Evolutionary conservation across 2,888 invertebrate genomes (phyloP), one percentile per base, ranked within the genome.

Genomic region (Microctonus aethiopoides): DNA sequence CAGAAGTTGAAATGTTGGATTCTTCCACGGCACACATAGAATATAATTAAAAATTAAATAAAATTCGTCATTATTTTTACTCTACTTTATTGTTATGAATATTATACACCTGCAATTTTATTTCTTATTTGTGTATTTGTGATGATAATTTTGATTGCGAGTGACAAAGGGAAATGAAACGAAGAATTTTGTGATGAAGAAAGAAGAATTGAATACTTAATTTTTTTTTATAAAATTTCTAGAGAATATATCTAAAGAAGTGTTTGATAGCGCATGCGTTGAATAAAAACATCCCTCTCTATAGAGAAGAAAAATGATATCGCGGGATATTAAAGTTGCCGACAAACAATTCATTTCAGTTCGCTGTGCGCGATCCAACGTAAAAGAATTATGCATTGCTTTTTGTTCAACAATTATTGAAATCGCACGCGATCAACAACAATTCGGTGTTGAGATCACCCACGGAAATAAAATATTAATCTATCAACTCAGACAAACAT

Each of bases 1-100:
- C 86, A 10, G 87, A 87, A 79, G 84, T 87, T 52, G 87, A 87
- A 78, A 87, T 87, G 87, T 77, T 87, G 64, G 87, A 87, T 77
- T 86, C 87, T 5, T 86, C 87, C 1, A 85, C 84, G 13, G 82
- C 84, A 20, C 84, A 83, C 69, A 84, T 85, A 78, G 85, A 86
- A 74, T 83, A 83, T 73, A 54, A 54, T 74, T 54, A 74, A 65
- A 54, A 63, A 76, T 68, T 65, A 70, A 70, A 52, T 41, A 59
- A 39, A 13, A 60, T 39, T 24, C 34, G 13, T 51, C 26, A 64
- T 67, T 57, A 68, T 71, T 46, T 56, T 67, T 62, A n/a, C 56
- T 72, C 60, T 54, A 16, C 22, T 9, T 62, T 46, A 32, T 26
- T 46, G 46, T 65, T 20, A 36, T 66, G 60, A 62, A 29, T 51